phyloP scores from a whole-genome alignment of 53 echinoderm and acorn worm genomes.

The Holothuria scabra region DNA sequence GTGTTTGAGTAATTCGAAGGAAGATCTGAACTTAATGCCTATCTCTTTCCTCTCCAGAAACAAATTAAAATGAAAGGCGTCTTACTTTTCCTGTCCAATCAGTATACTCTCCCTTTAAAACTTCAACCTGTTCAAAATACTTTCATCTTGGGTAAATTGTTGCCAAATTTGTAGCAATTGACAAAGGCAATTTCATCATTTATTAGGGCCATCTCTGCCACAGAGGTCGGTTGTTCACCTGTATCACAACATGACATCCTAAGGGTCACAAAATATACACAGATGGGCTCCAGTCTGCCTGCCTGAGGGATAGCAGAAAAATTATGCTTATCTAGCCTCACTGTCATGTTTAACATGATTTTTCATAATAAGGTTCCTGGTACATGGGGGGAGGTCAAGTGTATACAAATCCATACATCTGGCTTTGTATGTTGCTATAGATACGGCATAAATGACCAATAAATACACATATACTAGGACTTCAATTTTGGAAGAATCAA shows the following conservation, averaged over 20 bases:
- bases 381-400: conserved; percentile 26
- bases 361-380: not conserved
- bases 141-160: conserved; percentile 10
- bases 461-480: no score
- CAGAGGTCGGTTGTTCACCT: conserved; percentile 34
- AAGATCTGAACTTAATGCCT: no score
- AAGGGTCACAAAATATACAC: not conserved
- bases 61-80: no score
- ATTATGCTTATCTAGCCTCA: not conserved
- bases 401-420: conserved; percentile 1
- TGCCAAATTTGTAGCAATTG: conserved; percentile 45
- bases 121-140: not conserved
- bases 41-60: no score
- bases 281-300: conserved; percentile 17
- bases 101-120: conserved; percentile 7
- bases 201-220: conserved; percentile 13
- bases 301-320: conserved; percentile 23
- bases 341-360: conserved; percentile 42
- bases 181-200: conserved; percentile 35
- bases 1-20: no score
- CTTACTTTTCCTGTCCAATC: not conserved
- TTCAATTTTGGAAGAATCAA: no score
- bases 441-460: not conserved
- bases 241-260: conserved; percentile 30
- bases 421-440: not conserved